These are phyloP conservation scores for Euschistus heros DNA, from an alignment of 1,140 invertebrate genomes.

Conservation along the genomic window DNA sequence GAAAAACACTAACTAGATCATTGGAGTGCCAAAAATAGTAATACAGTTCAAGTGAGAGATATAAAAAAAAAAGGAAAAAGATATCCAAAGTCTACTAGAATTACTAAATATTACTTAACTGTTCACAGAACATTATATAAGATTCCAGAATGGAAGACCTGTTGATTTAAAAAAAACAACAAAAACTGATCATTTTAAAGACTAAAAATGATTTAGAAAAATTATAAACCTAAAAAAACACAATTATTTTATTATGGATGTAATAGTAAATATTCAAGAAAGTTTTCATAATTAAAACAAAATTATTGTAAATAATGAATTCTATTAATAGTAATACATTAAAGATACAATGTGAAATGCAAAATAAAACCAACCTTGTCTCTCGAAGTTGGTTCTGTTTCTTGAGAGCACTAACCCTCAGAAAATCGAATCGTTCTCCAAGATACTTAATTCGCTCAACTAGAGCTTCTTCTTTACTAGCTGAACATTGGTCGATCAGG, in stretches of 20 bases:
- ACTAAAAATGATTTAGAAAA: too few relatives aligned
- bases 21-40: too few relatives aligned
- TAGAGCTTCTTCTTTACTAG: slow-evolving; percentile 51
- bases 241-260: too few relatives aligned
- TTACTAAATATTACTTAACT: slow-evolving; percentile 27
- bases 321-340: not conserved
- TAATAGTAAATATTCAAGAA: too few relatives aligned
- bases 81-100: too few relatives aligned
- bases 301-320: not conserved
- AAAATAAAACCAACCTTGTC: slow-evolving; percentile 44
- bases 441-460: slow-evolving; percentile 53
- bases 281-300: not conserved
- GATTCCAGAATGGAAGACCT: slow-evolving; percentile 27
- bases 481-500: slow-evolving; percentile 56
- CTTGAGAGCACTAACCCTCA: slow-evolving; percentile 57
- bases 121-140: slow-evolving; percentile 30
- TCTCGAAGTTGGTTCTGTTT: slow-evolving; percentile 62
- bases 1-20: too few relatives aligned
- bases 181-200: too few relatives aligned
- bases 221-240: too few relatives aligned
- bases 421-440: slow-evolving; percentile 51
- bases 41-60: too few relatives aligned
- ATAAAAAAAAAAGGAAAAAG: too few relatives aligned
- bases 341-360: not conserved
- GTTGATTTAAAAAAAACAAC: slow-evolving; percentile 7